Evolutionary conservation across 2,888 invertebrate species (phyloP), one percentile per base, ranked within the genome.

Genomic region (Eumacrocentrus americanus): DNA sequence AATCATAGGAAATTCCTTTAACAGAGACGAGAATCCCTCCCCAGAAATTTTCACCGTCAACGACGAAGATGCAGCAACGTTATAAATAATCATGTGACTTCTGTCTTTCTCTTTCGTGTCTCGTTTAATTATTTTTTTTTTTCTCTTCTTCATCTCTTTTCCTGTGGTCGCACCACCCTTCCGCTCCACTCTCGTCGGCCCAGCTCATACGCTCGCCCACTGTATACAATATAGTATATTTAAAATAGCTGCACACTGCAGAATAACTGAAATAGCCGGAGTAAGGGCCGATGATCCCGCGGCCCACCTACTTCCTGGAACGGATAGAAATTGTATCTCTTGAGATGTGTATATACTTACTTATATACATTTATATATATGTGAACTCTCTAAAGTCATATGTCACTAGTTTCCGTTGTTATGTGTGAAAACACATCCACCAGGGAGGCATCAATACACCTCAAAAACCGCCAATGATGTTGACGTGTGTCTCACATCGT

Each of bases 1-100:
- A 78, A 78, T 78, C 76, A 78, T 78, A 78, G 78, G 75, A 75
- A 76, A 76, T 76, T 76, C 76, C 75, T 75, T 72, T 69, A 72
- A 74, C 70, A 71, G 74, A 67, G 64, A 29, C 9, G 37, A 38
- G 47, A 48, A 53, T 38, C 42, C 52, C 23, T 42, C 51, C 48
- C 62, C 62, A 60, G 67, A 68, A 71, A 70, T 71, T 50, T 71
- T 71, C 66, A 71, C 65, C 68, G 64, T 67, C 65, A 69, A 61
- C 70, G 63, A 37, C 37, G 37, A 48, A 61, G 53, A 53, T 34
- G 46, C 56, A 35, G 40, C 34, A 47, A 29, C 14, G 47, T 56
- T 46, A 46, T 37, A 46, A 56, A 56, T 46, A 56, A 16, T 35
- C 47, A 37, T 53, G 23, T 57, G 20, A 14, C 16, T 50, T 40